These are phyloP conservation scores for Drosophila suzukii DNA, from an alignment of 1,140 invertebrate genomes.

Conservation along the genomic window DNA sequence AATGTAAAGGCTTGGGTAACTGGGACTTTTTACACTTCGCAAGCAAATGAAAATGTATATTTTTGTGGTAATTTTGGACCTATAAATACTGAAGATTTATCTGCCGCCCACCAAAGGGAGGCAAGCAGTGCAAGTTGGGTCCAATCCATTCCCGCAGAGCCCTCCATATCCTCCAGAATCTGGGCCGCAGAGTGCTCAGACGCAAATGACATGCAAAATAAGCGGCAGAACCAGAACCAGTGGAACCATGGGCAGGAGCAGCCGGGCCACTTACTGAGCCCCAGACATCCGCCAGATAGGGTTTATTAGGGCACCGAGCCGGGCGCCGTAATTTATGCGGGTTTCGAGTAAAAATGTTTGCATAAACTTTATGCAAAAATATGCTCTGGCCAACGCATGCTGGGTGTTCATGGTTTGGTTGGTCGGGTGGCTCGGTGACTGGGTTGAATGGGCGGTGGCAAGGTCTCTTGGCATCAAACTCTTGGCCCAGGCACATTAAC, in stretches of 20 bases:
- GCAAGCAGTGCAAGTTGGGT: constrained; percentile 16
- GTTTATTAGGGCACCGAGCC: constrained; percentile 54
- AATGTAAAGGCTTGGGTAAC: not conserved
- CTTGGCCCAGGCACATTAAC: constrained; percentile 68
- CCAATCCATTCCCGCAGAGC: constrained; percentile 3
- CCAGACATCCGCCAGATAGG: constrained; percentile 52
- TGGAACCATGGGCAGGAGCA: constrained; percentile 20
- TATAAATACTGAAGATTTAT: constrained; percentile 49
- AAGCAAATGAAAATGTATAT: constrained; percentile 4
- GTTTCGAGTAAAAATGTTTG: constrained; percentile 63
- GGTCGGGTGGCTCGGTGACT: not conserved
- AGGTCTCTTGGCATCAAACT: constrained; percentile 10
- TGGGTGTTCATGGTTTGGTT: constrained; percentile 10
- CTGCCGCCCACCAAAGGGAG: constrained; percentile 24
- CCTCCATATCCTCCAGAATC: not conserved
- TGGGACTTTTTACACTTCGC: constrained; percentile 9
- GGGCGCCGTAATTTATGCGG: constrained; percentile 53
- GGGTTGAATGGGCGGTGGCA: constrained; percentile 2
- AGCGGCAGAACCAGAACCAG: constrained; percentile 34
- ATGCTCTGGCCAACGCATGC: constrained; percentile 55
- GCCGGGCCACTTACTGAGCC: constrained; percentile 38
- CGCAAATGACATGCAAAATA: constrained; percentile 64
- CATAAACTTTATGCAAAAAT: constrained; percentile 65
- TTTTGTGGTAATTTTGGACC: constrained; percentile 13
- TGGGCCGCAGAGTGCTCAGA: constrained; percentile 37